Evolutionary conservation across 2,113 vertebrate genomes (phyloP), one percentile per base, ranked within the genome.

Genomic region (Myotis yumanensis): DNA sequence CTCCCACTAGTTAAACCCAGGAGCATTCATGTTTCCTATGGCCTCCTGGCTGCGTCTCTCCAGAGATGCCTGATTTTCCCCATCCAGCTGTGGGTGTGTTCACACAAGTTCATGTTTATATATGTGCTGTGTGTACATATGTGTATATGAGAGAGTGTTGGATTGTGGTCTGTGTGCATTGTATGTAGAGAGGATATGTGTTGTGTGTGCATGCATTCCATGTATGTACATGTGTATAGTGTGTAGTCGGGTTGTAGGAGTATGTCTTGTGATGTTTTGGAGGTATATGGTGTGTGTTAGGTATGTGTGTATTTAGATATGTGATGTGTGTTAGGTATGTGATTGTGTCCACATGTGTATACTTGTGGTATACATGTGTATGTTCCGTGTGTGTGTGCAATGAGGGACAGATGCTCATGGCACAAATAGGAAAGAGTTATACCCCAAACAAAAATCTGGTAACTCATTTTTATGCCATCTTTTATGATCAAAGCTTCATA

Each of bases 21-120:
- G 6, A 32, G 43, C 51, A 0, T 59, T 32, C 30, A 5, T 2
- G 0, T 5, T 1, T 5, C 12, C 32, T 14, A 1, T 25, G 11
- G 23, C 77, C 32, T 64, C 12, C 23, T n/a, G 72, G 17, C 43
- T 28, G 2, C 32, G 15, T 69, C 46, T 76, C 40, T 35, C 16
- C 5, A 1, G 23, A 52, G 35, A 48, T 22, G 35, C 10, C 75
- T 22, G 28, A 11, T 48, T 83, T 40, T 89, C 22, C 32, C 17
- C 16, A 68, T 22, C 8, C 14, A 14, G 28, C 32, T 37, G 7
- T 43, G 40, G 20, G 14, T 1, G 1, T 54, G 2, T 17, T 54
- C 64, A 66, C 57, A 52, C 6, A 7, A 22, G 2, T 28, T 2
- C 8, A 28, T 77, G 62, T 25, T 2, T 5, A 17, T 57, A 11